A percentile compares a stretch with the other conserved stretches of the same genome.
These are phyloP conservation scores for Nebria salina DNA, from an alignment of 2,888 invertebrate genomes.

Conservation along the genomic window DNA sequence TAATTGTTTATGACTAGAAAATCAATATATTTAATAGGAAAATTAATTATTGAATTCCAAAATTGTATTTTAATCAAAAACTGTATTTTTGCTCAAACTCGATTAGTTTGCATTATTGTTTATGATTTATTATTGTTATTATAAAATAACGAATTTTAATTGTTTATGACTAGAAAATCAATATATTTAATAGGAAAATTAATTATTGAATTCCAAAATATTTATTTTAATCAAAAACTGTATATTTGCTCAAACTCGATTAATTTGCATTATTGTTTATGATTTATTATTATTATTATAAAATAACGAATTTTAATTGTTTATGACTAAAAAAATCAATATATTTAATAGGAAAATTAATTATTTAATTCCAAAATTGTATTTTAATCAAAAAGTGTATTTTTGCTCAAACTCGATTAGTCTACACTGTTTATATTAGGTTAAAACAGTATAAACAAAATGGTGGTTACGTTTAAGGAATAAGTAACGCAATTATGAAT, in stretches of 20 bases:
- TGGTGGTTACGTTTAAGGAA: not conserved
- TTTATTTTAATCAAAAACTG: not conserved
- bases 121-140: not conserved
- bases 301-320: constrained; percentile 2
- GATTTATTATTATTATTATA: not conserved
- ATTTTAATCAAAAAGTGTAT: not conserved
- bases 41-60: too few relatives aligned
- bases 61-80: not conserved
- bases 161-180: not conserved
- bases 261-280: not conserved
- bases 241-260: not conserved
- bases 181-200: too few relatives aligned
- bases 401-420: not conserved
- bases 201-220: too few relatives aligned
- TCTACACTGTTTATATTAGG: not conserved
- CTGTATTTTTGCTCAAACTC: not conserved
- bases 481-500: too few relatives aligned
- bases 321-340: not conserved
- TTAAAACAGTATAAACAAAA: not conserved
- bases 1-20: not conserved
- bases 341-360: too few relatives aligned
- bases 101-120: not conserved
- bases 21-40: too few relatives aligned
- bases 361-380: too few relatives aligned
- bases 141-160: not conserved